Evolutionary conservation across 2,888 invertebrate species (phyloP).

Genomic region (Steinernema hermaphroditum): DNA sequence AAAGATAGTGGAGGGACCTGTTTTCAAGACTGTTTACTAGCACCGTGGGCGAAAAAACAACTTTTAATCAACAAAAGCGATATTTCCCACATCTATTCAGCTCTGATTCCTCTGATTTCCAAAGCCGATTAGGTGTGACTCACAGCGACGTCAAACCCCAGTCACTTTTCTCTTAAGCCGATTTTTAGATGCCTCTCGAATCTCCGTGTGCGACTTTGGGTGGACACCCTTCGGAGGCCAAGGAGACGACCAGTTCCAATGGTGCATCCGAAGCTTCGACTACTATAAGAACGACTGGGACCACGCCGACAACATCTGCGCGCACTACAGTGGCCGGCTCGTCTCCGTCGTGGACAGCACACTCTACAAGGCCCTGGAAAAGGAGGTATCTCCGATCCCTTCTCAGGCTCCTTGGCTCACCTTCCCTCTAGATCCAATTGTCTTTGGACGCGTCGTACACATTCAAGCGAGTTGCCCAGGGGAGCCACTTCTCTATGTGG

Average conservation of each 20-base stretch:
- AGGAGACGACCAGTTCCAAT: background rate
- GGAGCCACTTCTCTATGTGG: background rate
- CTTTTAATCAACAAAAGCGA: too few species aligned
- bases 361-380: background rate
- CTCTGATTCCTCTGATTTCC: too few species aligned
- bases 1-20: too few species aligned
- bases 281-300: conserved; percentile 14
- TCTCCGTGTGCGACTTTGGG: conserved; percentile 7
- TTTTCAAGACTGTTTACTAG: too few species aligned
- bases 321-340: background rate
- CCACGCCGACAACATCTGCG: conserved; percentile 7
- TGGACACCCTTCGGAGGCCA: background rate
- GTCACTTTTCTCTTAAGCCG: too few species aligned
- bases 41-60: too few species aligned
- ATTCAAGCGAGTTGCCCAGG: background rate
- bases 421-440: background rate
- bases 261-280: conserved; percentile 10
- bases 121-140: too few species aligned
- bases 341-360: background rate
- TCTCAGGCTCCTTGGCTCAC: background rate
- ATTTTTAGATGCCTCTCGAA: too few species aligned
- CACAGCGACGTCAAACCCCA: too few species aligned
- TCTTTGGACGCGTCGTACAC: background rate
- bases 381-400: background rate
- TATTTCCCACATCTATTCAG: too few species aligned